These are phyloP conservation scores for Panopea generosa DNA, from an alignment of 2,888 invertebrate species.

Conservation along the genomic window DNA sequence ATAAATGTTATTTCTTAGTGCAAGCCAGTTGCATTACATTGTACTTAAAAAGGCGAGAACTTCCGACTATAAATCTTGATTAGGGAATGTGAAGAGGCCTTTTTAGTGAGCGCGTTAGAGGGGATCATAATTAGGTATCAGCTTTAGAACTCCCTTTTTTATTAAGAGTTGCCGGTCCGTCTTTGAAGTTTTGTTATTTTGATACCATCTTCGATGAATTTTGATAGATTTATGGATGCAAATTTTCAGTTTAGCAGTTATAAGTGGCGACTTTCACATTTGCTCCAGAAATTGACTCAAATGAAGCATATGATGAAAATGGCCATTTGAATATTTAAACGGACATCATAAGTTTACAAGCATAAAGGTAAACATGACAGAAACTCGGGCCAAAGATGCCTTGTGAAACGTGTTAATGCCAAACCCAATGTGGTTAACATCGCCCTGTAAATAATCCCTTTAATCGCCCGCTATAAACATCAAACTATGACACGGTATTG, in stretches of 20 bases:
- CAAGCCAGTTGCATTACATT: too few relatives aligned
- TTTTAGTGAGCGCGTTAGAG: slow-evolving; percentile 13
- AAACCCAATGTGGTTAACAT: slow-evolving; percentile 15
- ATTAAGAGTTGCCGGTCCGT: slow-evolving; percentile 5
- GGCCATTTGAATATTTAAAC: slow-evolving; percentile 36
- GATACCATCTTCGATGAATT: slow-evolving; percentile 31
- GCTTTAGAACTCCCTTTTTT: slow-evolving; percentile 26
- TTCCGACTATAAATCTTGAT: too few relatives aligned
- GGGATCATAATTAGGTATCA: slow-evolving; percentile 18
- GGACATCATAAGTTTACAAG: slow-evolving; percentile 8
- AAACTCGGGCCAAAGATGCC: slow-evolving; percentile 4
- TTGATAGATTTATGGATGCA: slow-evolving; percentile 44
- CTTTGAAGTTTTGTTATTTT: slow-evolving; percentile 31
- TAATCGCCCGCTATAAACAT: slow-evolving; percentile 11
- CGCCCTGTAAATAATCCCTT: slow-evolving; percentile 23
- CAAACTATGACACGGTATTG: slow-evolving; percentile 21
- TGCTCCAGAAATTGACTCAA: slow-evolving; percentile 16
- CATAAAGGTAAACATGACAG: slow-evolving; percentile 24
- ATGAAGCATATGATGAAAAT: slow-evolving; percentile 33
- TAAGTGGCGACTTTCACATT: slow-evolving; percentile 28
- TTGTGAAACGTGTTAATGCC: background rate
- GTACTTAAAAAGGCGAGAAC: too few relatives aligned
- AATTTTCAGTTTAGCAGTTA: slow-evolving; percentile 45
- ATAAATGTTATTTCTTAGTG: too few relatives aligned
- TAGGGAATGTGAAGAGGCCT: background rate